These are phyloP conservation scores for Microtus ochrogaster DNA, from an alignment of 2,113 vertebrate species.

Conservation along the genomic window DNA sequence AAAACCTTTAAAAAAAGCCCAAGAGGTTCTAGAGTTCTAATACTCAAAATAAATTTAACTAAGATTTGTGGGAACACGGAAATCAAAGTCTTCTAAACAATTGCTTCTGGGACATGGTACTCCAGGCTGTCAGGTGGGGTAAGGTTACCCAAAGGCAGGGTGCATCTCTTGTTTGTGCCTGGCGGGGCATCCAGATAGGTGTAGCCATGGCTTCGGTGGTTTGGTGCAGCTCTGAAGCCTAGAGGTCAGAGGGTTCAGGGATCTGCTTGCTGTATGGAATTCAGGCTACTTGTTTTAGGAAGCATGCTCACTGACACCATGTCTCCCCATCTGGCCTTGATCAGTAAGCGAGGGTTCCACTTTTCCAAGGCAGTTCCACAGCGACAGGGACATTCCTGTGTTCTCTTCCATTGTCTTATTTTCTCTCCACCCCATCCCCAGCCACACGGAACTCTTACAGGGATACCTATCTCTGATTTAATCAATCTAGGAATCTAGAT, in stretches of 20 bases:
- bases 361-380: not conserved
- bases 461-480: not conserved
- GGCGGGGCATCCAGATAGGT: no score
- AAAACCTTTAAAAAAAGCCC: not conserved
- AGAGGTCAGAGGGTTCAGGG: not conserved
- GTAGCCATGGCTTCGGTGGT: not conserved
- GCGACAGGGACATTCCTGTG: not conserved
- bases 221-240: not conserved
- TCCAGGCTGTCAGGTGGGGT: not conserved
- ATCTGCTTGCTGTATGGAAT: no score
- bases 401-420: not conserved
- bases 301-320: not conserved
- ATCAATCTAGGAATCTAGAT: conserved; percentile 60
- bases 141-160: not conserved
- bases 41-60: not conserved
- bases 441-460: not conserved
- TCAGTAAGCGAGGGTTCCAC: not conserved
- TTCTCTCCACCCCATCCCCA: fast-evolving
- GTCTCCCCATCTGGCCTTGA: not conserved
- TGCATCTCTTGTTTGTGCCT: not conserved
- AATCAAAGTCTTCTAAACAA: not conserved
- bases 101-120: not conserved
- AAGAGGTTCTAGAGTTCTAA: not conserved
- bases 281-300: not conserved
- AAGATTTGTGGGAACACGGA: not conserved